phyloP scores from a whole-genome alignment of 2,888 invertebrate genomes.

The Agrotis clavis region DNA sequence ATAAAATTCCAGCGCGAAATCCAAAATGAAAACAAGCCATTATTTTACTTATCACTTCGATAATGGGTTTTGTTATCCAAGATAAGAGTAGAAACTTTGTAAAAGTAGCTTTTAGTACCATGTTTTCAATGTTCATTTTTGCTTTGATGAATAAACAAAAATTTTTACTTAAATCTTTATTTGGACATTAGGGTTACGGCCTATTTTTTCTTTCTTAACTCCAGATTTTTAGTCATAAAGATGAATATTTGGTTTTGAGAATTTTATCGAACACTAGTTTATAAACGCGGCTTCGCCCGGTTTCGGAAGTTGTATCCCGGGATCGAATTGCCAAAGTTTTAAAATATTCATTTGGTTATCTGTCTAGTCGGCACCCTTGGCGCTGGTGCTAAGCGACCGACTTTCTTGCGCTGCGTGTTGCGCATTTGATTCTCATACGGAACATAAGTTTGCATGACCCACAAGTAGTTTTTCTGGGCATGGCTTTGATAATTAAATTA shows the following conservation, averaged over 20 bases:
- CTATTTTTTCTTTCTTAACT: background rate
- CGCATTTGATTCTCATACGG: too few relatives aligned
- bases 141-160: constrained; percentile 23
- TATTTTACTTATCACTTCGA: constrained; percentile 10
- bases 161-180: background rate
- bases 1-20: background rate
- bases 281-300: too few relatives aligned
- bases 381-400: too few relatives aligned
- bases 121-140: constrained; percentile 7
- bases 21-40: background rate
- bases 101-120: background rate
- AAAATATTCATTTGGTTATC: too few relatives aligned
- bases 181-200: background rate
- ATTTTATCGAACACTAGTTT: background rate
- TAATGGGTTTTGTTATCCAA: constrained; percentile 1
- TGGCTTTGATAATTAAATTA: too few relatives aligned
- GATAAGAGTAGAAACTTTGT: constrained; percentile 11
- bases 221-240: background rate
- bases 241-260: background rate
- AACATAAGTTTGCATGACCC: too few relatives aligned
- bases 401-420: too few relatives aligned
- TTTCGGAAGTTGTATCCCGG: too few relatives aligned
- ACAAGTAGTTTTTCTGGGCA: too few relatives aligned
- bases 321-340: too few relatives aligned
- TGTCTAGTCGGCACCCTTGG: too few relatives aligned